Evolutionary conservation across 2,113 vertebrate genomes (phyloP), one percentile per base, ranked within the genome.

Genomic region (Hucho hucho): DNA sequence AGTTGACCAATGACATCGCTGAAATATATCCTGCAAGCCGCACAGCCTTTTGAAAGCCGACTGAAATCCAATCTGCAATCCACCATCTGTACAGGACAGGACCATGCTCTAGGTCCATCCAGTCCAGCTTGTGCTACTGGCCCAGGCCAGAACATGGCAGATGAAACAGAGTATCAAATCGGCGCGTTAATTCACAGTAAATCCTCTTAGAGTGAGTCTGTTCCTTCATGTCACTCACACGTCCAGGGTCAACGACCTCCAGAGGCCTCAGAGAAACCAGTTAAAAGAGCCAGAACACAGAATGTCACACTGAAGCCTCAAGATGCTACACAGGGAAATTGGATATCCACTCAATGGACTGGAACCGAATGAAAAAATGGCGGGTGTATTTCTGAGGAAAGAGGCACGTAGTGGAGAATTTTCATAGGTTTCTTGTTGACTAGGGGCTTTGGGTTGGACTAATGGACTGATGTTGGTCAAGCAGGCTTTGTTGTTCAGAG

Each of bases 141-240:
- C 49, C 16, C 16, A 70, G 0, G 28, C 63, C 49, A 43, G 70
- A 85, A 80, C 80, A 78, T 76, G 72, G 72, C 70, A 81, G n/a
- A 43, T 85, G 74, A 75, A 14, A 87, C 86, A 85, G 66, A 75
- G 46, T 83, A 81, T 88, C 84, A 85, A 88, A 92, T 86, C 83
- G 29, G 84, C 77, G 74, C 86, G 79, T 72, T 87, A 89, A 92
- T 90, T 92, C 83, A 85, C 79, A 86, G 84, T 91, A 92, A 93
- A 90, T 87, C 87, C 89, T 79, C 86, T 90, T 87, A 84, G 91
- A 92, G 83, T 13, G 85, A 86, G 79, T 63, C 26, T 3, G 80
- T 89, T 87, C 80, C 77, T 89, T 86, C 81, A 81, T 84, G 87
- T 88, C 89, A 85, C 80, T 87, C 81, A 85, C 80, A 74, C 78